Percentiles rank a stretch among this genome's conserved stretches.
Evolutionary conservation across 2,888 invertebrate genomes (phyloP).

Genomic region (Brachypalpus laphriformis): DNA sequence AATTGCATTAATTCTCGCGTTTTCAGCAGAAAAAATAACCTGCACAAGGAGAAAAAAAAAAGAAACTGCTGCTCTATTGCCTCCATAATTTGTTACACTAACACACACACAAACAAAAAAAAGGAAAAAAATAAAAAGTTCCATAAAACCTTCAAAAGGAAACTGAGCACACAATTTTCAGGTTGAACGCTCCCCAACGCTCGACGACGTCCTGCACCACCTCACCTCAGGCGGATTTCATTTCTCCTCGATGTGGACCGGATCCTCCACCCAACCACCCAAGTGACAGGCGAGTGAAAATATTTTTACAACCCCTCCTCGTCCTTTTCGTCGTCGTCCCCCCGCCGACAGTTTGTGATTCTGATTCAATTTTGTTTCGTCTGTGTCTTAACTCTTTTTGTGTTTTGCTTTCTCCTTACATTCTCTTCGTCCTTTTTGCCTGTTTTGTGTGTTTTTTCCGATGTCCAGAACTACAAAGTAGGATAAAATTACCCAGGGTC

Average conservation of each 20-base stretch:
- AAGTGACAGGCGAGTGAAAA: slow-evolving; percentile 57
- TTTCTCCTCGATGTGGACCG: too few species aligned
- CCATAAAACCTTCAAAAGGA: slow-evolving; percentile 27
- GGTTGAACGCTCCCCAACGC: slow-evolving; percentile 45
- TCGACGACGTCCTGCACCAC: not conserved
- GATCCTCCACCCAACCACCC: not conserved
- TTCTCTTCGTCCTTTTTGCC: not conserved
- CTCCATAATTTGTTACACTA: slow-evolving; percentile 66
- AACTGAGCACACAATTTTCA: slow-evolving; percentile 59
- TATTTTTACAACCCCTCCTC: slow-evolving; percentile 44
- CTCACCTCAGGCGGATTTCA: not conserved
- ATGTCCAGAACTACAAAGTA: slow-evolving; percentile 21
- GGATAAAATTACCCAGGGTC: slow-evolving; percentile 53
- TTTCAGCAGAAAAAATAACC: slow-evolving; percentile 62
- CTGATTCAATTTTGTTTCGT: slow-evolving; percentile 71
- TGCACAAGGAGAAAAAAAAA: slow-evolving; percentile 30
- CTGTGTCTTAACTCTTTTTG: slow-evolving; percentile 67
- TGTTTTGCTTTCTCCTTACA: slow-evolving; percentile 41
- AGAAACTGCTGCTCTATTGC: slow-evolving; percentile 66
- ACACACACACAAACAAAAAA: not conserved
- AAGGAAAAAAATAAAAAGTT: slow-evolving; percentile 1
- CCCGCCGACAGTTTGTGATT: slow-evolving; percentile 48
- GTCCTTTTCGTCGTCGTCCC: not conserved
- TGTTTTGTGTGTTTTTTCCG: slow-evolving; percentile 8
- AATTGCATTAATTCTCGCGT: slow-evolving; percentile 73